Base-by-base conservation (phyloP, 2,888 invertebrate species). In the Pristionchus japonicus region DNA sequence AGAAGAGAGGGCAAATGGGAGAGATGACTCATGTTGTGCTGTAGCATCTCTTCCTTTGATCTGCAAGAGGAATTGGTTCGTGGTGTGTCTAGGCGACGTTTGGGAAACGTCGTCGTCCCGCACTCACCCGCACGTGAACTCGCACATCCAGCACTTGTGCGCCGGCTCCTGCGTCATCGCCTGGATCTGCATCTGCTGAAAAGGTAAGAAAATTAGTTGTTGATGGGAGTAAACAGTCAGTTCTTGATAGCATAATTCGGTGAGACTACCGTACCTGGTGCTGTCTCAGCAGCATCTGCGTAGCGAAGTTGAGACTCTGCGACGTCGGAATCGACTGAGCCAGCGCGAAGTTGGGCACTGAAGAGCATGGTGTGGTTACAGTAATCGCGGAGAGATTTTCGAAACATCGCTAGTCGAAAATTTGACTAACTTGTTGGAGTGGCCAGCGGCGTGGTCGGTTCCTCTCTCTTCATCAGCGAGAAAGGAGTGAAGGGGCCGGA, bases 21-120 rank as follows among this genome's bases (percentile, higher is more conserved):
- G 40, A 93, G 82, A 86, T 93, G 93, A 20, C 88, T 89, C 89
- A 93, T 88, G 85, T 91, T 92, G 89, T 93, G 93, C 1, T 90
- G 89, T 70, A 93, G 87, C 88, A 93, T 89, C 40, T 93, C 93
- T 37, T 94, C 92, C 61, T 90, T 88, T 37, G 70, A 74, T 20
- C 87, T 87, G 77, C n/a, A 70, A 52, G 4, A 31, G 86, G 88
- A 92, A 20, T n/a, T n/a, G n/a, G 27, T 52, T 57, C 20, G 83
- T 47, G n/a, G 61, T 37, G 61, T 64, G 17, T 3, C 43, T 43
- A 43, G 27, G 13, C 43, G 64, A 61, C n/a, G 47, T 49, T 13
- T 49, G 47, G 23, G 0, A 37, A 34, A 47, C 0, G 86, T 49
- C 34, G 64, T n/a, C n/a, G n/a, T n/a, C n/a, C 43, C 11, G 43